phyloP scores from a whole-genome alignment of 2,888 invertebrate genomes.

The Oxyteleia sp. region DNA sequence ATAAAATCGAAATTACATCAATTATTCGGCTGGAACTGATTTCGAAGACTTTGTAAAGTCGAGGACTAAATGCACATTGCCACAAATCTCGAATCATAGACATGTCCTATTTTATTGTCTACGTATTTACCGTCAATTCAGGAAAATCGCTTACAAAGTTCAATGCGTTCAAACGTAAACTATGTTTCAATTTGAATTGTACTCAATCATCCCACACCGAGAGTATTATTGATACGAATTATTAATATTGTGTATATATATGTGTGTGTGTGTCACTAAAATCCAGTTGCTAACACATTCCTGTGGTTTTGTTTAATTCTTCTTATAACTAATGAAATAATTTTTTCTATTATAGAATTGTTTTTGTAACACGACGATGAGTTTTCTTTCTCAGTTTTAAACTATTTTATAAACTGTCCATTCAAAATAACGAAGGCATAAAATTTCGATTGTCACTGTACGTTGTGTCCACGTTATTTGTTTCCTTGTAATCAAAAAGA shows the following conservation, averaged over 20 bases:
- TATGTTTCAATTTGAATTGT: slow-evolving; percentile 6
- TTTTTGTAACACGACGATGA: not conserved
- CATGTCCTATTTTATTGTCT: slow-evolving; percentile 78
- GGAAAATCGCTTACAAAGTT: no score
- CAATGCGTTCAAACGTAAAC: not conserved
- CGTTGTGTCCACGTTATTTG: slow-evolving; percentile 2
- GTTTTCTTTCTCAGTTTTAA: not conserved
- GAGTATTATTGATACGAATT: not conserved
- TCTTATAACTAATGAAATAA: not conserved
- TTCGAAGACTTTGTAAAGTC: slow-evolving; percentile 91
- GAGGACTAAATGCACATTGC: slow-evolving; percentile 92
- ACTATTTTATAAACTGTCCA: no score
- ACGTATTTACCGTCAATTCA: no score
- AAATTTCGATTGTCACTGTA: slow-evolving; percentile 1
- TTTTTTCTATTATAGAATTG: not conserved
- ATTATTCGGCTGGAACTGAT: slow-evolving; percentile 86
- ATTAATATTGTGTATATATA: no score
- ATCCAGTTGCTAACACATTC: not conserved
- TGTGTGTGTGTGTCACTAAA: not conserved
- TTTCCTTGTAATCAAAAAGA: slow-evolving; percentile 3
- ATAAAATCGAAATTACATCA: slow-evolving; percentile 86
- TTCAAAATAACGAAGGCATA: not conserved
- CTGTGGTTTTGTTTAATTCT: not conserved
- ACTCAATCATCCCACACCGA: slow-evolving; percentile 2
- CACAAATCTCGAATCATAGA: slow-evolving; percentile 89